Base-by-base conservation (phyloP, 53 echinoderm and acorn worm genomes). In the Holothuria leucospilota region DNA sequence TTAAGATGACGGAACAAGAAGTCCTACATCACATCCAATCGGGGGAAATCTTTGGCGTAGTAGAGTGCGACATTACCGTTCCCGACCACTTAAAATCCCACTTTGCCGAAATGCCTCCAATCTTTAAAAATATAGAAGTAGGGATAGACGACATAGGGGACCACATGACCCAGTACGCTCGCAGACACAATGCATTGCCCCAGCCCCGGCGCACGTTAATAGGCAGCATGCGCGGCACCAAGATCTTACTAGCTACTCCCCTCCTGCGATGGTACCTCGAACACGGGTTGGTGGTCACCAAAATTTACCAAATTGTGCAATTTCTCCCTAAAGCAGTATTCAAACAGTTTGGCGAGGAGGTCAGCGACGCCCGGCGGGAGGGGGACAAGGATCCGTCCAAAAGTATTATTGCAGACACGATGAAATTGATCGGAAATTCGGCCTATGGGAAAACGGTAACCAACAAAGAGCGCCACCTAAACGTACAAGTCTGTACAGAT, bases 371-470 rank as follows among this genome's bases (percentile, higher is more conserved):
- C 16, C 59, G 87, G 15, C 71, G 91, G 9, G 82, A 29, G 0
- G 92, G 92, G 21, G 89, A 86, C 20, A 26, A 29, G 9, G 92
- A 87, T 60, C 42, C 67, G 0, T 15, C 29, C 7, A 91, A 83
- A 68, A 51, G 52, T 16, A 83, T 87, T 60, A 83, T 88, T 2
- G 86, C 92, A 3, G 90, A 92, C 34, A 92, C 83, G 40, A 92
- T 90, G 82, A 90, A 90, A 69, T 51, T 91, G 39, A 84, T 91
- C 8, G 88, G 92, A 1, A 91, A 87, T 34, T 89, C 89, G 0
- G 82, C 92, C 26, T 92, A 89, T 20, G 90, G 90, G 3, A 89
- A 85, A 62, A 89, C 80, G 1, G 78, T 89, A 8, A 85, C 90
- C 49, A 85, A 89, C 39, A 85, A 85, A 28, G 67, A 30, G 14